Conservation (phyloP, 2,113 vertebrate genomes). For the Misgurnus mizolepis region DNA sequence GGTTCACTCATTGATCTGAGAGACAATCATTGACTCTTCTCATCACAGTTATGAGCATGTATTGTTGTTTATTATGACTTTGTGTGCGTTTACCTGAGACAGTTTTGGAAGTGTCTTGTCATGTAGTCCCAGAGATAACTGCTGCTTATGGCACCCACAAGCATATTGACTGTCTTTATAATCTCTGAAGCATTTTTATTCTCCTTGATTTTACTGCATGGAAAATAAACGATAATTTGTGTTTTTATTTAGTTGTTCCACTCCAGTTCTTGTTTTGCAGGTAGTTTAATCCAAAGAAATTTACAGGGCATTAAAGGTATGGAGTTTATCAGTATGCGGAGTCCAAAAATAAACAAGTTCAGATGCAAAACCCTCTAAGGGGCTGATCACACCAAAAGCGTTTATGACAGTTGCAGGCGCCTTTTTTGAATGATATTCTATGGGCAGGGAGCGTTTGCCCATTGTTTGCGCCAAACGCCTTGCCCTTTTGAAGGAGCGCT, state of each 20-base stretch:
- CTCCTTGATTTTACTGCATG: slow-evolving; percentile 88
- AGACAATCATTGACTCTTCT: slow-evolving; percentile 27
- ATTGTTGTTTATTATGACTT: neutral
- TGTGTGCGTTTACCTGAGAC: slow-evolving; percentile 79
- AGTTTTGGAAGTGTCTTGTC: slow-evolving; percentile 83
- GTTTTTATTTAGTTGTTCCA: neutral
- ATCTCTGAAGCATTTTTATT: slow-evolving; percentile 92
- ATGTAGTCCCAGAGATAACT: slow-evolving; percentile 98
- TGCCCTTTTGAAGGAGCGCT: too few species aligned
- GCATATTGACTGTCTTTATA: slow-evolving; percentile 90
- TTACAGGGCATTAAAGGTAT: neutral
- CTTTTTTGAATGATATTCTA: too few species aligned
- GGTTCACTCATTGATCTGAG: slow-evolving; percentile 64
- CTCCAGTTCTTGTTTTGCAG: too few species aligned
- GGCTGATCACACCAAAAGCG: too few species aligned
- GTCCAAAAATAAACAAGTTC: neutral
- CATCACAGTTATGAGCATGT: neutral
- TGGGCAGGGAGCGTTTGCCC: too few species aligned
- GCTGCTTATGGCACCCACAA: slow-evolving; percentile 87
- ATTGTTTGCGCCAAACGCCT: too few species aligned
- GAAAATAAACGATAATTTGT: neutral
- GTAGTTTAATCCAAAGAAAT: too few species aligned
- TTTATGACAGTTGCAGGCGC: too few species aligned
- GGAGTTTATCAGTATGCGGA: neutral
- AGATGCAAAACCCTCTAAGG: too few species aligned